These are phyloP conservation scores for Erithacus rubecula DNA, from an alignment of 2,797 vertebrate genomes.

Conservation along the genomic window DNA sequence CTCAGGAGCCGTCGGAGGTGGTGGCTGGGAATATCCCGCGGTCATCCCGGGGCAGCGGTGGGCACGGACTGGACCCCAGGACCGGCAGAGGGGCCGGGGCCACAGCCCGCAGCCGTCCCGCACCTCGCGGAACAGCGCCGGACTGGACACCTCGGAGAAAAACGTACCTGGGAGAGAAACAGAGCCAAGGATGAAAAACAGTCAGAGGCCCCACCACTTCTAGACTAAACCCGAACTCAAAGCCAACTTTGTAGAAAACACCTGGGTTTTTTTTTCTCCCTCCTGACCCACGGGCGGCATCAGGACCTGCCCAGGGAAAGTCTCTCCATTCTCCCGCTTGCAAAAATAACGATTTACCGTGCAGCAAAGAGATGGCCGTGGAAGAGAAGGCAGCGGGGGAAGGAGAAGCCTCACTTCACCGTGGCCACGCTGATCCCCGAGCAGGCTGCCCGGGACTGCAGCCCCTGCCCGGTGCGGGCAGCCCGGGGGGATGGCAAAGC, in stretches of 20 bases:
- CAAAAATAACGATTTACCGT: neutral
- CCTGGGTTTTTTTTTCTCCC: neutral
- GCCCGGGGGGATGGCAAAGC: neutral
- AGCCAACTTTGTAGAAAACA: neutral
- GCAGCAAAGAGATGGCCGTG: neutral
- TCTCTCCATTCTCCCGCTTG: too few species aligned
- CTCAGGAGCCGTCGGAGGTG: neutral
- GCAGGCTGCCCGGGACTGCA: neutral
- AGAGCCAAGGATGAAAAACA: neutral
- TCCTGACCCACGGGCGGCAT: neutral
- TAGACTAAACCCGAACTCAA: neutral
- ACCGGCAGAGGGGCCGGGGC: neutral
- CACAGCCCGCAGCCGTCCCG: too few species aligned
- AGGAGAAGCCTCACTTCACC: neutral
- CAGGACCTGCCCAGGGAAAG: neutral
- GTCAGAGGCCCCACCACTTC: fast-evolving
- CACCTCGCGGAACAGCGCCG: fast-evolving
- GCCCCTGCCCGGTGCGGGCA: neutral
- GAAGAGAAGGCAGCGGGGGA: neutral
- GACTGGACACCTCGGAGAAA: neutral
- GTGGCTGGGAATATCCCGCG: neutral
- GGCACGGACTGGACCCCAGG: neutral
- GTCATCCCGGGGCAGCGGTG: neutral
- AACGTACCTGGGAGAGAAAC: neutral
- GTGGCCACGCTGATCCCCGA: fast-evolving